Base-by-base conservation (phyloP, 2,113 vertebrate genomes). In the Pterocles gutturalis region DNA sequence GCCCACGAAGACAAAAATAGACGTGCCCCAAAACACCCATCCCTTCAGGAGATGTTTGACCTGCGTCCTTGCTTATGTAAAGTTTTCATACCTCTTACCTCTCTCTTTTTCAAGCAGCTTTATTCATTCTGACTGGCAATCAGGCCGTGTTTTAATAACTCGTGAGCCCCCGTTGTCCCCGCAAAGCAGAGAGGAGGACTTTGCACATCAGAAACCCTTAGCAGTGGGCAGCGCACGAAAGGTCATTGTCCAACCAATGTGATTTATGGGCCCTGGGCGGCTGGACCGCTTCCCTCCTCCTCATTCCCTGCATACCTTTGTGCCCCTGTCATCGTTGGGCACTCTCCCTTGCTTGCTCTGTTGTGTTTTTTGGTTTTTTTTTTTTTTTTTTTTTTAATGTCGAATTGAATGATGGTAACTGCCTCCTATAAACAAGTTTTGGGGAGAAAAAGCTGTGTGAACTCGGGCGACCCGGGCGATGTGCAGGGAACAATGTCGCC, bases 231-330 rank as follows among this genome's bases (percentile, higher is more conserved):
- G 88, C 53, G 8, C 65, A n/a, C 25, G 28, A 97, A 97, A 97
- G 93, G 97, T 96, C 96, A 71, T 51, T 17, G 5, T 71, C 82
- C 83, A 94, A 48, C 77, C 10, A 2, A 13, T 73, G 85, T 92
- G 96, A 95, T 96, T 90, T 96, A 85, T 62, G 94, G 93, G 95
- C 95, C 92, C 55, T 81, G 89, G 88, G 84, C 36, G 2, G 83
- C 69, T 53, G 34, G 92, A 90, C 76, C 13, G 41, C 89, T 89
- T 72, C 78, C 48, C 77, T 93, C 92, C 93, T 93, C 92, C 95
- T 98, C 98, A 96, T 98, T 97, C 97, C 90, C 91, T 87, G 82
- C 97, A 89, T 97, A 91, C 64, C 82, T 96, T 93, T 94, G 83
- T 90, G 77, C 75, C 90, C 92, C 34, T 65, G 88, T 96, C 96